These are phyloP conservation scores for Catalaphyllia jardinei DNA, from an alignment of 64 coral and sea anemone genomes.

Conservation along the genomic window DNA sequence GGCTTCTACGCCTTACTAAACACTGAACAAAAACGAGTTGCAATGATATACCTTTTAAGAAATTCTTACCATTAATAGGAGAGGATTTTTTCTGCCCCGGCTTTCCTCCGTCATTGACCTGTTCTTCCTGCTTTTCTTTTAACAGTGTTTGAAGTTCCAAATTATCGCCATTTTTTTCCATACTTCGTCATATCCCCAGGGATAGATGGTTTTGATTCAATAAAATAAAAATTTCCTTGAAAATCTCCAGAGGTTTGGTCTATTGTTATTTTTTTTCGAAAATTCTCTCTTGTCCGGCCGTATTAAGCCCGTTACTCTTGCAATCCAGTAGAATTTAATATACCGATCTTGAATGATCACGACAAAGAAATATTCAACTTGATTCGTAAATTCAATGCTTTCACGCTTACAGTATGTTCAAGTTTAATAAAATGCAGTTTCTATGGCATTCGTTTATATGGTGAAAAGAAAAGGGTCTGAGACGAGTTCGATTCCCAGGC, in stretches of 20 bases:
- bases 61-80: neutral
- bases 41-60: neutral
- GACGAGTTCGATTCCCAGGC: too few relatives aligned
- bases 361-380: neutral
- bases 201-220: neutral
- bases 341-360: neutral
- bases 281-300: neutral
- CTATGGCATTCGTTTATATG: neutral
- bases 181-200: neutral
- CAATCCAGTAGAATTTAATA: too few relatives aligned
- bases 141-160: conserved; percentile 5
- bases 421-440: neutral
- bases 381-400: neutral
- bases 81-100: neutral
- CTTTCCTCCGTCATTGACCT: neutral
- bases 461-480: too few relatives aligned
- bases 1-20: too few relatives aligned
- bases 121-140: neutral
- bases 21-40: too few relatives aligned
- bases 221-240: neutral
- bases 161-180: neutral
- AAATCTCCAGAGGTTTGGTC: neutral
- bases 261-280: neutral
- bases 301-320: neutral
- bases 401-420: neutral